phyloP scores from a whole-genome alignment of 2,888 invertebrate species.

The Epiblema foenella region DNA sequence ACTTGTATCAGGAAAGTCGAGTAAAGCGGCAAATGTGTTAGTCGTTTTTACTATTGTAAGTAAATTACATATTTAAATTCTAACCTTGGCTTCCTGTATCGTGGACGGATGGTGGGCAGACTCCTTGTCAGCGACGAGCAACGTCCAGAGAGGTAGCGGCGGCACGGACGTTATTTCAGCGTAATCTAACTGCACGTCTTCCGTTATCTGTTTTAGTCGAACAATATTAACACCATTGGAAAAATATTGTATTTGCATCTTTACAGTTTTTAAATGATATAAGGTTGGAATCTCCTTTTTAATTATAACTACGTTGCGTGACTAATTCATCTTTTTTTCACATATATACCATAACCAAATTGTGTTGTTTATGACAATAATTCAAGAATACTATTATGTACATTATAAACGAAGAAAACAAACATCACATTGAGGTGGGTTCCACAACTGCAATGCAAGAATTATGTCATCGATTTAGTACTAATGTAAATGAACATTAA shows the following conservation, averaged over 20 bases:
- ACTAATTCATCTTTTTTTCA: no score
- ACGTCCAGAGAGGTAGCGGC: slow-evolving; percentile 97
- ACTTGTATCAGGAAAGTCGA: no score
- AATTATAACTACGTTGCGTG: no score
- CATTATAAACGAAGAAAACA: not conserved
- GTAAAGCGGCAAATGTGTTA: no score
- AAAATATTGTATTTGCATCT: no score
- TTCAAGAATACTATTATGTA: no score
- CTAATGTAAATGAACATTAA: slow-evolving; percentile 12
- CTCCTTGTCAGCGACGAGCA: slow-evolving; percentile 97
- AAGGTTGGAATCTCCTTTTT: no score
- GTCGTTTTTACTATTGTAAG: no score
- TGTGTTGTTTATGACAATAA: no score
- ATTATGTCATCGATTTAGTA: slow-evolving; percentile 17
- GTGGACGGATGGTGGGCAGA: slow-evolving; percentile 85
- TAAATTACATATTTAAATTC: not conserved
- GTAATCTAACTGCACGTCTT: slow-evolving; percentile 95
- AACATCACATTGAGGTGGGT: not conserved
- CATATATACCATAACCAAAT: no score
- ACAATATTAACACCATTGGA: no score
- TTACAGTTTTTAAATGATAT: no score
- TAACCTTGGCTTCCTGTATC: slow-evolving; percentile 82
- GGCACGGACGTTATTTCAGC: slow-evolving; percentile 99
- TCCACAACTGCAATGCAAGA: not conserved
- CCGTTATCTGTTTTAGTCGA: slow-evolving; percentile 85